phyloP scores from a whole-genome alignment of 2,888 invertebrate genomes.

The Xanthia togata region DNA sequence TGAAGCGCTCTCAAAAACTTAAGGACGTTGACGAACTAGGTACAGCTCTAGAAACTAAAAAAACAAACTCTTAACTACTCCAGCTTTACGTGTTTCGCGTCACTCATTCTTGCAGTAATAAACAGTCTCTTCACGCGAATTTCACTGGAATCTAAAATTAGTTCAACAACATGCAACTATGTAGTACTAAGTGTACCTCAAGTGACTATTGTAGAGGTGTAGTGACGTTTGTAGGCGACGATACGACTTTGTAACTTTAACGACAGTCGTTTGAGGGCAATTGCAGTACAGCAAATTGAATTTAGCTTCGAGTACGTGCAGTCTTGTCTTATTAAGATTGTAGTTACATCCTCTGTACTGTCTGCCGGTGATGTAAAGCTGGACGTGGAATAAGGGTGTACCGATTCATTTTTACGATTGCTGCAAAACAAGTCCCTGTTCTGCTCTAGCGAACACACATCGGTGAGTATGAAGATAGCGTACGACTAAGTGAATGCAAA shows the following conservation, averaged over 20 bases:
- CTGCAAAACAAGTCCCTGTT: not conserved
- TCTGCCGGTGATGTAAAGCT: conserved; percentile 6
- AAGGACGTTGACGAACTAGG: conserved; percentile 29
- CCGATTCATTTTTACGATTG: not conserved
- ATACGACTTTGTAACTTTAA: conserved; percentile 58
- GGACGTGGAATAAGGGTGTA: not conserved
- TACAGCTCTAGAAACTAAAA: conserved; percentile 36
- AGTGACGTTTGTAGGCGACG: conserved; percentile 45
- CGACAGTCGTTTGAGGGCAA: conserved; percentile 68
- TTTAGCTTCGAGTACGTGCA: conserved; percentile 73
- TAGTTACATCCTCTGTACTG: conserved; percentile 35
- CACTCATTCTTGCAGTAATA: conserved; percentile 51
- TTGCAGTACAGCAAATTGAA: conserved; percentile 77
- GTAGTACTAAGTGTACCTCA: conserved; percentile 40
- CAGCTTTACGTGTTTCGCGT: conserved; percentile 43
- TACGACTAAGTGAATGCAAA: too few species aligned
- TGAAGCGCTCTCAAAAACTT: conserved; percentile 47
- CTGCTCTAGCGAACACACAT: not conserved
- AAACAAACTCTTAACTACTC: conserved; percentile 29
- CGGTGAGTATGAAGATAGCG: not conserved
- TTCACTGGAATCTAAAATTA: conserved; percentile 37
- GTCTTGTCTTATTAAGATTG: conserved; percentile 72
- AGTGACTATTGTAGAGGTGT: conserved; percentile 6
- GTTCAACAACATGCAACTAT: conserved; percentile 29
- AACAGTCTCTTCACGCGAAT: conserved; percentile 34